Evolutionary conservation across 2,888 invertebrate genomes (phyloP), one percentile per base, ranked within the genome.

Genomic region (Tipula helvola): DNA sequence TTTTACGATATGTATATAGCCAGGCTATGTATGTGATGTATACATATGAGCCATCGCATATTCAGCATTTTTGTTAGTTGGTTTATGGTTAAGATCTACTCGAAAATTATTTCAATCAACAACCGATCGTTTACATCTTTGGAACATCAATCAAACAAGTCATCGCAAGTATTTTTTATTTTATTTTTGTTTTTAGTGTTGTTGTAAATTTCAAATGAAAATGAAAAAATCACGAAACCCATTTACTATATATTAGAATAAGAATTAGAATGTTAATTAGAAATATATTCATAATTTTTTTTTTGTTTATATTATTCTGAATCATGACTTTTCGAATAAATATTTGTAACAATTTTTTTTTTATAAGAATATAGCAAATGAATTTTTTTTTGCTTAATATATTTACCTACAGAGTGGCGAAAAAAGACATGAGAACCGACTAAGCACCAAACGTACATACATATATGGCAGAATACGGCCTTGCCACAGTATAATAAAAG

Each of bases 181-280:
- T 47, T n/a, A 44, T 52, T 52, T 52, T 16, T 7, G n/a, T 52
- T 52, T 16, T 28, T 28, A 2, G 28, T 52, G n/a, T 52, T 52
- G n/a, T 52, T 52, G 7, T 52, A 2, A 5, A 52, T 71, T 71
- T 28, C 71, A 71, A 71, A 71, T 71, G 71, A 71, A 71, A 71
- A 71, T 28, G 71, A 71, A 71, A 71, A 28, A 71, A 71, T 71
- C 71, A 71, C 71, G 71, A 71, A 71, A 18, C n/a, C 71, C 71
- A 71, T 71, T 71, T 71, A 71, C 71, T 12, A 28, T 44, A 3
- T 71, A 71, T 71, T 71, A 71, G 71, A 71, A 71, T 71, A 71
- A 71, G 71, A 71, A 71, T 71, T 71, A 71, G 71, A 71, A 71
- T 71, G 71, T 71, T 71, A 71, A 71, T 71, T 71, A 71, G 71